phyloP scores from a whole-genome alignment of 1,140 invertebrate genomes.

The Temnothorax curvispinosus region DNA sequence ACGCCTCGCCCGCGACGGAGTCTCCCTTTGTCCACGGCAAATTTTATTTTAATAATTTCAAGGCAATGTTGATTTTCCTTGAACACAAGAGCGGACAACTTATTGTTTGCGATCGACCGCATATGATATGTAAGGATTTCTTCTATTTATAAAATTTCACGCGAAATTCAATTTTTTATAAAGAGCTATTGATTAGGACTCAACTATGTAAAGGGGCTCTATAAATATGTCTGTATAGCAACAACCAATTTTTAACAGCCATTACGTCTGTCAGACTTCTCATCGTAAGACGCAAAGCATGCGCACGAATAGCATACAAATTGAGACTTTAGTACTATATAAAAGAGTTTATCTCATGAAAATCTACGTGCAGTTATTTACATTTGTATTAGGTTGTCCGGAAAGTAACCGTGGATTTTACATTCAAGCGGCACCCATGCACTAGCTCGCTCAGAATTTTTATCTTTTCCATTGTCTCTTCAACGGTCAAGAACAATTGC shows the following conservation, averaged over 20 bases:
- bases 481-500: background rate
- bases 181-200: background rate
- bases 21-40: constrained; percentile 1
- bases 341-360: constrained; percentile 39
- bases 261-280: constrained; percentile 2
- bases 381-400: constrained; percentile 33
- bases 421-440: background rate
- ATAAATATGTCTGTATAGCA: background rate
- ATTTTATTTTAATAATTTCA: constrained; percentile 38
- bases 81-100: background rate
- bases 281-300: constrained; percentile 24
- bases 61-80: background rate
- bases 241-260: constrained; percentile 18
- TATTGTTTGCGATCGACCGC: no score
- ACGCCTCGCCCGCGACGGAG: background rate
- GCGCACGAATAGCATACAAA: constrained; percentile 30
- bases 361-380: constrained; percentile 37
- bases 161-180: background rate
- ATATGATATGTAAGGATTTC: background rate
- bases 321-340: constrained; percentile 14
- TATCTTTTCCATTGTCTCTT: background rate
- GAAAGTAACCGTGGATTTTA: constrained; percentile 3
- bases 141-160: background rate
- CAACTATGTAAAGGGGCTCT: background rate
- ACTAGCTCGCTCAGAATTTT: background rate